These are phyloP conservation scores for Thryonomys swinderianus DNA, from an alignment of 2,113 vertebrate genomes.

Conservation along the genomic window DNA sequence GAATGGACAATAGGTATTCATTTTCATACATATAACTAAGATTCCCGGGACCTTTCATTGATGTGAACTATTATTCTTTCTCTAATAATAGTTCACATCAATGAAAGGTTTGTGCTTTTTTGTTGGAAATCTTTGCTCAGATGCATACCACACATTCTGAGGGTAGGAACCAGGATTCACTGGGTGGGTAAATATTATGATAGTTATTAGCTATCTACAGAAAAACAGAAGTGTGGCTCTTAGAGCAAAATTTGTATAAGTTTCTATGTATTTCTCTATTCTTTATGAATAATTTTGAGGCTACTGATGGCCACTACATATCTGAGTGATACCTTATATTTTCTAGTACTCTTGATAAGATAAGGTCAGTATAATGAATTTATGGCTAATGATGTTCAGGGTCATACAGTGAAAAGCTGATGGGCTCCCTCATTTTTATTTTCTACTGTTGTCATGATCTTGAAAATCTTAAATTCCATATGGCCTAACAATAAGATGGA, in stretches of 20 bases:
- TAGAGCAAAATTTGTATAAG: not conserved
- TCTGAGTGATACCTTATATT: not conserved
- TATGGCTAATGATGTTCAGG: not conserved
- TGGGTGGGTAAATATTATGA: not conserved
- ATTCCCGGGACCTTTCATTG: not conserved
- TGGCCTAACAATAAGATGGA: not conserved
- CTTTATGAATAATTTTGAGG: slow-evolving; percentile 19
- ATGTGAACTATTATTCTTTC: not conserved
- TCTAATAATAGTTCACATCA: not conserved
- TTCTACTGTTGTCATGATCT: not conserved
- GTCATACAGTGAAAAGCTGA: not conserved
- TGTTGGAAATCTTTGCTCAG: not conserved
- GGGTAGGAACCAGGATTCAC: not conserved
- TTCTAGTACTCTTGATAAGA: not conserved
- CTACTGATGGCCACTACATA: not conserved
- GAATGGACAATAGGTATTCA: not conserved
- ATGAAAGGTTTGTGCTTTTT: not conserved
- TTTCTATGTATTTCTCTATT: not conserved
- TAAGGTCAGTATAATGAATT: not conserved
- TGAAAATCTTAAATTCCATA: not conserved
- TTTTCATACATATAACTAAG: slow-evolving; percentile 31
- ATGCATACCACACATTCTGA: not conserved
- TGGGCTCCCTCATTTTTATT: not conserved
- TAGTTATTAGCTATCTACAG: not conserved
- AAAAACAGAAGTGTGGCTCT: not conserved